Percentiles rank a stretch among this genome's conserved stretches.
These are phyloP conservation scores for Notodonta dromedarius DNA, from an alignment of 2,888 invertebrate genomes.

Conservation along the genomic window DNA sequence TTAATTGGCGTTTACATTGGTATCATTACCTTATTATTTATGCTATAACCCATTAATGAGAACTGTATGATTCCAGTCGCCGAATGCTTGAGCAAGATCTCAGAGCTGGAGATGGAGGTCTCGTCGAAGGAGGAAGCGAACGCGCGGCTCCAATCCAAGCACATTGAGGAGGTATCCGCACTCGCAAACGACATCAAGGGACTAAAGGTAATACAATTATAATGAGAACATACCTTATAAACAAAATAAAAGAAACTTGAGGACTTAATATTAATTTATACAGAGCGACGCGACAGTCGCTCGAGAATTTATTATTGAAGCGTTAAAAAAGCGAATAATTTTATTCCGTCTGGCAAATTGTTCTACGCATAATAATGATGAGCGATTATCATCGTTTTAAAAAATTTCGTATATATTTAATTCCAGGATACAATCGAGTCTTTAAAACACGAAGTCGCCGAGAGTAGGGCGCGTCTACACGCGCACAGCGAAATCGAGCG, in stretches of 20 bases:
- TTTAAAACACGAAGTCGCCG: conserved; percentile 76
- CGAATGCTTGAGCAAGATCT: conserved; percentile 83
- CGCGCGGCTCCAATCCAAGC: conserved; percentile 76
- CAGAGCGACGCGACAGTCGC: conserved; percentile 9
- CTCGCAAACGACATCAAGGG: conserved; percentile 75
- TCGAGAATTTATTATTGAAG: background rate
- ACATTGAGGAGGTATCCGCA: conserved; percentile 72
- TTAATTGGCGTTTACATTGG: too few species aligned
- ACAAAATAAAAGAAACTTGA: background rate
- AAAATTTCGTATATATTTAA: conserved; percentile 1
- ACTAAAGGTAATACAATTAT: conserved; percentile 66
- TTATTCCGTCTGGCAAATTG: too few species aligned
- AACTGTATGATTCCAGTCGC: conserved; percentile 68
- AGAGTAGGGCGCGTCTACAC: conserved; percentile 73
- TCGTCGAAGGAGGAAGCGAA: conserved; percentile 80
- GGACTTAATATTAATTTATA: conserved; percentile 10
- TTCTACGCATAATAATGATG: background rate
- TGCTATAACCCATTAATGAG: background rate
- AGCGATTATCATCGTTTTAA: background rate
- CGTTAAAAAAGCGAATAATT: too few species aligned
- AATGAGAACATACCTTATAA: conserved; percentile 15
- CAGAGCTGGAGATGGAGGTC: conserved; percentile 83
- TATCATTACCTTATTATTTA: too few species aligned
- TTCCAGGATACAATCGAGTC: conserved; percentile 77
- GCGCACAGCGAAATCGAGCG: conserved; percentile 78